Evolutionary conservation across 1,140 invertebrate species (phyloP).

Genomic region (Chironomus striatipennis): DNA sequence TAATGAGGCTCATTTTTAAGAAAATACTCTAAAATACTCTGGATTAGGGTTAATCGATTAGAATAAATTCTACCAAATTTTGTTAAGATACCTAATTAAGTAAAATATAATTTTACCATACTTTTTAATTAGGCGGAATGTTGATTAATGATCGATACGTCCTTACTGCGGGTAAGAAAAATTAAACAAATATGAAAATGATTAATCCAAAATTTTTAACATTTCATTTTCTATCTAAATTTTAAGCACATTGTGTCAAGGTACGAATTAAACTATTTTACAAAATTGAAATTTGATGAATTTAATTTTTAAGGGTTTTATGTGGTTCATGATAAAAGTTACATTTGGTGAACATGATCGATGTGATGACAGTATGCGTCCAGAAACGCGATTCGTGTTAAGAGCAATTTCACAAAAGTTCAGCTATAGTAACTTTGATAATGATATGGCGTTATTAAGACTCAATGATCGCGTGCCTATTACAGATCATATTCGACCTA

Average conservation of each 20-base stretch:
- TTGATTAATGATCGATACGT: constrained; percentile 75
- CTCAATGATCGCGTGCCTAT: constrained; percentile 68
- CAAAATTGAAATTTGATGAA: not conserved
- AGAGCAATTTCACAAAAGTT: constrained; percentile 66
- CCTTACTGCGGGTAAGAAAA: constrained; percentile 54
- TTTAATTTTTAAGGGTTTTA: constrained; percentile 51
- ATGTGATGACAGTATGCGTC: constrained; percentile 57
- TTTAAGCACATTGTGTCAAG: not conserved
- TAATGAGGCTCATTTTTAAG: too few relatives aligned
- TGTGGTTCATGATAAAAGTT: constrained; percentile 85
- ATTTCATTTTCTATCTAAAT: not conserved
- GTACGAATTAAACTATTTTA: not conserved
- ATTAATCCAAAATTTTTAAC: constrained; percentile 31
- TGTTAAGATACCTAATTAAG: too few relatives aligned
- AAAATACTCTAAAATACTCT: too few relatives aligned
- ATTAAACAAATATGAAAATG: constrained; percentile 77
- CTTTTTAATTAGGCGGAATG: constrained; percentile 52
- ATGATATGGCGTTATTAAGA: constrained; percentile 72
- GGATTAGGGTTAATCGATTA: too few relatives aligned
- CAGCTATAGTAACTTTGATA: constrained; percentile 72
- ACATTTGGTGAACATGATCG: constrained; percentile 75
- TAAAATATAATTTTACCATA: too few relatives aligned
- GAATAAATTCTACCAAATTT: too few relatives aligned
- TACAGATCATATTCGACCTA: constrained; percentile 62
- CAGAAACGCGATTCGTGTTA: constrained; percentile 65